A percentile compares a stretch with the other conserved stretches of the same genome.
Evolutionary conservation across 2,888 invertebrate species (phyloP).

Genomic region (Pachycephus smyrnensis): DNA sequence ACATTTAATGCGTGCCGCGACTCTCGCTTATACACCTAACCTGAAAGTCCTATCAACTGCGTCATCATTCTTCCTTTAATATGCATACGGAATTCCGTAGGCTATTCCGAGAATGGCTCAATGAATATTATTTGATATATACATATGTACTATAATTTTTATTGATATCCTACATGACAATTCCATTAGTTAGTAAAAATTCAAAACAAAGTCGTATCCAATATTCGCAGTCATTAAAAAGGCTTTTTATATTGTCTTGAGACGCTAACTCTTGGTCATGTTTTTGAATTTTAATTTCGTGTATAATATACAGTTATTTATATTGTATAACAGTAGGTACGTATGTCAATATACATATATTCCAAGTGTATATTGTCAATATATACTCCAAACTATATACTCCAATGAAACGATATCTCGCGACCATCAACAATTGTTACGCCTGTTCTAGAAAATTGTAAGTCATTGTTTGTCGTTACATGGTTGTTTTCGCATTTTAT

Average conservation of each 20-base stretch:
- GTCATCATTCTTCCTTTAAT: background rate
- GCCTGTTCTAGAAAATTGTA: background rate
- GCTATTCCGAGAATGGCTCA: background rate
- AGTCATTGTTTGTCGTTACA: no score
- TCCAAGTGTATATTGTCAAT: no score
- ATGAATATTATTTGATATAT: background rate
- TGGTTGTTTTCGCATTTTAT: background rate
- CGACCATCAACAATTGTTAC: background rate
- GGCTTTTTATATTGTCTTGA: background rate
- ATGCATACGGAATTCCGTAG: background rate
- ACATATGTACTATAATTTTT: background rate
- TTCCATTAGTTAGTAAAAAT: background rate
- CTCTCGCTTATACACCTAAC: background rate
- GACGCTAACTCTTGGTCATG: background rate
- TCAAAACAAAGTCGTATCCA: background rate
- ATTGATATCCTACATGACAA: background rate
- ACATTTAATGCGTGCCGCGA: background rate
- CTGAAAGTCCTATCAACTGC: background rate
- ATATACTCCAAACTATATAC: no score
- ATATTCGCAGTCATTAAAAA: no score
- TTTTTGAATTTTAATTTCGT: background rate
- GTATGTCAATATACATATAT: no score
- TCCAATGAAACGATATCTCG: background rate
- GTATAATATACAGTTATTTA: background rate
- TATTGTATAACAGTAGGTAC: no score